phyloP scores from a whole-genome alignment of 1,140 invertebrate species.

The Latrodectus geometricus region DNA sequence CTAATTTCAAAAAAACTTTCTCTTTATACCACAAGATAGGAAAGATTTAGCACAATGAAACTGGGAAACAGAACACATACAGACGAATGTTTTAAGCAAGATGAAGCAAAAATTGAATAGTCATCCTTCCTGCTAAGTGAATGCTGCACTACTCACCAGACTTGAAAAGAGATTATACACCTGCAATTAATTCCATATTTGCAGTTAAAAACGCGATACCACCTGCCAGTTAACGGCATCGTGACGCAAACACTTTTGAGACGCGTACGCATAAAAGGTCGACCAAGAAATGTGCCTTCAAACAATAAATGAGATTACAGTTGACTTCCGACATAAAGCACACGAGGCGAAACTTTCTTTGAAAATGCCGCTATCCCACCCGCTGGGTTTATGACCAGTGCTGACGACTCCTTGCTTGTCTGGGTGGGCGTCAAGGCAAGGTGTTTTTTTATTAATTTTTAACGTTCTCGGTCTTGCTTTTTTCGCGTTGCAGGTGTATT shows the following conservation, averaged over 20 bases:
- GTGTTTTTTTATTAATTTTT: neutral
- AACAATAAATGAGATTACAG: neutral
- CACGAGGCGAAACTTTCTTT: neutral
- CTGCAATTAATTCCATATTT: slow-evolving; percentile 5
- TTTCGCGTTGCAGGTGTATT: no score
- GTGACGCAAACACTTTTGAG: neutral
- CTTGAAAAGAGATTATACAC: neutral
- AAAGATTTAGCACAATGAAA: no score
- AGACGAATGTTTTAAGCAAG: no score
- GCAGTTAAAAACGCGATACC: neutral
- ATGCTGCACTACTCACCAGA: no score
- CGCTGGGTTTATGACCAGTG: neutral
- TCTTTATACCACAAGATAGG: no score
- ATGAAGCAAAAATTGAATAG: no score
- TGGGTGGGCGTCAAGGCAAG: neutral
- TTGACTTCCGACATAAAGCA: slow-evolving; percentile 5
- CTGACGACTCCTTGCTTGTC: neutral
- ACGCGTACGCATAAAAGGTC: neutral
- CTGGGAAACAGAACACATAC: no score
- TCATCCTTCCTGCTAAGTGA: no score
- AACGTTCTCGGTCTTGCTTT: no score
- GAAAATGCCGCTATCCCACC: neutral
- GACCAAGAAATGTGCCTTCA: neutral
- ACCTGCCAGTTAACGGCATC: slow-evolving; percentile 1
- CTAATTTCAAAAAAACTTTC: no score